phyloP scores from a whole-genome alignment of 92 coral and sea anemone species.

The Zoanthus gigantus region DNA sequence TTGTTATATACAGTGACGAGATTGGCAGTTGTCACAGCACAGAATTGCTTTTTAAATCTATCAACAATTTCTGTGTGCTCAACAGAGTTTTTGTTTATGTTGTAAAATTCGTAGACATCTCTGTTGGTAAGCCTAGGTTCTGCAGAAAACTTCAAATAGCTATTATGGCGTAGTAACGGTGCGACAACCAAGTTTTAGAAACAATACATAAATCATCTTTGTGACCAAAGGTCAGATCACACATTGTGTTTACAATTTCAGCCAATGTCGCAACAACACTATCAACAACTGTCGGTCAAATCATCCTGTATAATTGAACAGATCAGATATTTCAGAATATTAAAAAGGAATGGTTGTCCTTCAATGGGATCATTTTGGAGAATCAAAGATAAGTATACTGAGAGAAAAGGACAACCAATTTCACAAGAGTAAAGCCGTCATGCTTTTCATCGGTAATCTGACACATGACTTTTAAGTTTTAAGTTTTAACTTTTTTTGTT shows the following conservation, averaged over 20 bases:
- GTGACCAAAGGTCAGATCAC: constrained; percentile 9
- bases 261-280: constrained; percentile 17
- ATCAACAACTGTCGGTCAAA: constrained; percentile 27
- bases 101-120: constrained; percentile 19
- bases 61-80: constrained; percentile 28
- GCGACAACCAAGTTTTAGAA: constrained; percentile 24
- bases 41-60: constrained; percentile 12
- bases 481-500: too few species aligned
- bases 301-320: constrained; percentile 15
- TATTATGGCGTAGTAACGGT: background rate
- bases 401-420: constrained; percentile 11
- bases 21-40: constrained; percentile 16
- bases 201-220: constrained; percentile 23
- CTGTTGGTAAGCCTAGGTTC: constrained; percentile 19
- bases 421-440: constrained; percentile 24
- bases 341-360: constrained; percentile 23
- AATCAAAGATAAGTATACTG: constrained; percentile 2
- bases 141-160: constrained; percentile 23
- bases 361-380: constrained; percentile 13
- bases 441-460: constrained; percentile 31
- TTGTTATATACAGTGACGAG: constrained; percentile 26
- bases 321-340: constrained; percentile 20
- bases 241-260: background rate
- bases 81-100: constrained; percentile 14
- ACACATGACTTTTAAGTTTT: background rate